These are phyloP conservation scores for Dinocampus coccinellae DNA, from an alignment of 2,888 invertebrate species.

Conservation along the genomic window DNA sequence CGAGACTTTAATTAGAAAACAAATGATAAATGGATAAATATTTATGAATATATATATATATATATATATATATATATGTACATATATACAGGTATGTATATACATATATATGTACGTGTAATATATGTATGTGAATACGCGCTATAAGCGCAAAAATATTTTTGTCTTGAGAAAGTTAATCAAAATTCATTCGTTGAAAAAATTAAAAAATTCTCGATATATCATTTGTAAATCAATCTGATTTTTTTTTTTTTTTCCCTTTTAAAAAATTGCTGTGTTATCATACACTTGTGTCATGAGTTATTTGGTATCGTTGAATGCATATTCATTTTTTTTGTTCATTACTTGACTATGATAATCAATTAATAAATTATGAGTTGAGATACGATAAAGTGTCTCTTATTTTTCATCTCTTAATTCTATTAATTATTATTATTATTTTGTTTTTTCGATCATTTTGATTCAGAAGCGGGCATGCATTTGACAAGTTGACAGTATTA, in stretches of 20 bases:
- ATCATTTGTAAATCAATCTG: not conserved
- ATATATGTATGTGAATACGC: not conserved
- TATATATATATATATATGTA: not conserved
- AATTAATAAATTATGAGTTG: constrained; percentile 27
- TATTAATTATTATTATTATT: constrained; percentile 15
- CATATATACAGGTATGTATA: no score
- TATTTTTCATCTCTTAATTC: constrained; percentile 18
- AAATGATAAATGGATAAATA: no score
- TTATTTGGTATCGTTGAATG: not conserved
- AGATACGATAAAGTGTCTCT: not conserved
- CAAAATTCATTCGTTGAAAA: not conserved
- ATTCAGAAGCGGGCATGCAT: constrained; percentile 44
- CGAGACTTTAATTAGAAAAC: constrained; percentile 14
- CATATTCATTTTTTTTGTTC: not conserved
- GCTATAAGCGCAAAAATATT: not conserved
- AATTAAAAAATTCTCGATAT: not conserved
- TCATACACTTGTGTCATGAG: constrained; percentile 19
- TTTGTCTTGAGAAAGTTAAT: not conserved
- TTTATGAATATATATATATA: no score
- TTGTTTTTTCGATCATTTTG: constrained; percentile 18
- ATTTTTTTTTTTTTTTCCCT: not conserved
- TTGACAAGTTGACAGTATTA: constrained; percentile 39
- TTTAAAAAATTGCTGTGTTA: no score
- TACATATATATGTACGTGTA: not conserved
- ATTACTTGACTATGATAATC: not conserved